These are phyloP conservation scores for Conomelus anceps DNA, from an alignment of 2,888 invertebrate genomes.

Conservation along the genomic window DNA sequence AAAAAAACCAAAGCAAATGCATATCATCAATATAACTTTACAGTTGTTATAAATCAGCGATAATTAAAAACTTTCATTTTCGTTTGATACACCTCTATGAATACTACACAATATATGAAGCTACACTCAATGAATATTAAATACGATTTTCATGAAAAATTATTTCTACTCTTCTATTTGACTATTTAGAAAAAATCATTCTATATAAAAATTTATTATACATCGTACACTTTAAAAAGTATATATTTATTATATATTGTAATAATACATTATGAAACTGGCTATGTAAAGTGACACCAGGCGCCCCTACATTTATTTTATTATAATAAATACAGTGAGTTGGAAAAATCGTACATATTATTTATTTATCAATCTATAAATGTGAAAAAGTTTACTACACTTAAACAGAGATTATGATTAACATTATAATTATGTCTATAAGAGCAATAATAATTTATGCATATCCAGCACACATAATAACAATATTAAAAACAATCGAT, in stretches of 20 bases:
- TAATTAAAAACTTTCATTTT: not conserved
- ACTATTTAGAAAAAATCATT: not conserved
- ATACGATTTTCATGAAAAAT: not conserved
- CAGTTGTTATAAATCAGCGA: not conserved
- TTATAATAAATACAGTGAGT: not conserved
- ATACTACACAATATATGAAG: not conserved
- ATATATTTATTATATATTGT: not conserved
- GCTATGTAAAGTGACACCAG: not conserved
- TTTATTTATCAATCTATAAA: not conserved
- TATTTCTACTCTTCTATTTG: not conserved
- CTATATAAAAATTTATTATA: not conserved
- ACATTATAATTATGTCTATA: not conserved
- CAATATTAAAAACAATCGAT: not conserved
- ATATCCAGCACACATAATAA: not conserved
- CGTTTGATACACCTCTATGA: not conserved
- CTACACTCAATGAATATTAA: not conserved
- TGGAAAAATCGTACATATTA: not conserved
- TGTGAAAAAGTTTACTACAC: not conserved
- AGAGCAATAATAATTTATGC: not conserved
- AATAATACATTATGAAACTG: not conserved
- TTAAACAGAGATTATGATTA: not conserved
- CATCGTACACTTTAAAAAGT: not conserved
- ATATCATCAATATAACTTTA: not conserved
- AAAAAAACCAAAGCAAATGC: not conserved
- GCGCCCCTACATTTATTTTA: not conserved